Conservation (phyloP, 2,113 vertebrate genomes). For the Heptranchias perlo region DNA sequence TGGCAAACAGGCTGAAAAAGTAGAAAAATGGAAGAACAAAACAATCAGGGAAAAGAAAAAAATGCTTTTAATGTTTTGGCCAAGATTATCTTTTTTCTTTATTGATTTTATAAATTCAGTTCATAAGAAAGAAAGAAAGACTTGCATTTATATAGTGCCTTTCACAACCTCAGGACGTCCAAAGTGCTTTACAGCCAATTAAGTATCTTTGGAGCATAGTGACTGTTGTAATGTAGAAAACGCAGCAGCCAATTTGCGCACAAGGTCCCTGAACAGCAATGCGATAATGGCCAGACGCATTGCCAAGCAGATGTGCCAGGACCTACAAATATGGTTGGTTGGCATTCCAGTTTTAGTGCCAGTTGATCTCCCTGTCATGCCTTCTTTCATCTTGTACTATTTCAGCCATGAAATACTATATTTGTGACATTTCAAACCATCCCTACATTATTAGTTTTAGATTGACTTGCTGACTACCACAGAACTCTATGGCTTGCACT, state of each 20-base stretch:
- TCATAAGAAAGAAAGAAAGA: background rate
- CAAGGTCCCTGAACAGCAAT: background rate
- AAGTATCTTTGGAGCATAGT: no score
- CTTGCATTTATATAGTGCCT: background rate
- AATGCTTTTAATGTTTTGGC: background rate
- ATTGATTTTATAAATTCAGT: background rate
- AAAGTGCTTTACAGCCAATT: no score
- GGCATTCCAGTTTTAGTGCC: background rate
- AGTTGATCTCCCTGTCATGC: background rate
- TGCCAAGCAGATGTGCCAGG: background rate
- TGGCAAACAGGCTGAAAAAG: background rate
- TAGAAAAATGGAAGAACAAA: background rate
- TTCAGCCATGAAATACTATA: background rate
- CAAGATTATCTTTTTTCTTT: background rate
- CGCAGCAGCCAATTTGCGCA: background rate
- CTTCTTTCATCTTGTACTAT: background rate
- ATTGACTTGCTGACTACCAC: no score
- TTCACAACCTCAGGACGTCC: no score
- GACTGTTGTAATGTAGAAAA: no score
- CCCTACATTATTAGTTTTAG: background rate
- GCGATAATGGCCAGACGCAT: background rate
- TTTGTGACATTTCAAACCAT: background rate
- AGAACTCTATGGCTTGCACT: background rate
- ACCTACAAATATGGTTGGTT: background rate
- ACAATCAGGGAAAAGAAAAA: background rate